Percentiles rank a stretch among this genome's conserved stretches.
These are phyloP conservation scores for Melopsittacus undulatus DNA, from an alignment of 2,797 vertebrate genomes.

Conservation along the genomic window DNA sequence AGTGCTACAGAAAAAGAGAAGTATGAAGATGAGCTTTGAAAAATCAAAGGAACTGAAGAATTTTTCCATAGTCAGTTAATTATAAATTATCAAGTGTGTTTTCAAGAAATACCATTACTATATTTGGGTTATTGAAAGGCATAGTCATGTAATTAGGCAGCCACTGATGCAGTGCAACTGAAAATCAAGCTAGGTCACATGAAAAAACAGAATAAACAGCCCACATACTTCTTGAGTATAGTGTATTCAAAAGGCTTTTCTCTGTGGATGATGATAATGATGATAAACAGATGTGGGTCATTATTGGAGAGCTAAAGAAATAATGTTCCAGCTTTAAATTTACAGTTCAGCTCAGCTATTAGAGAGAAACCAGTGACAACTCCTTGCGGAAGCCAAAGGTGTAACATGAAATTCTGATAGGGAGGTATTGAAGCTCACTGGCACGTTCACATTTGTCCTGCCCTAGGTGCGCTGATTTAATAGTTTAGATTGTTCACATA, in stretches of 20 bases:
- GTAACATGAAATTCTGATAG: fast-evolving
- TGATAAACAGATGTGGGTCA: not conserved
- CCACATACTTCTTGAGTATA: not conserved
- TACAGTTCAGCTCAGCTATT: not conserved
- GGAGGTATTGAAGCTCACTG: not conserved
- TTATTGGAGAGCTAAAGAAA: not conserved
- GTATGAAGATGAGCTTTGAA: not conserved
- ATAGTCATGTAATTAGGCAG: not conserved
- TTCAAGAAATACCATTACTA: not conserved
- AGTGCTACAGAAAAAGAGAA: not conserved
- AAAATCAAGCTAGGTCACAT: not conserved
- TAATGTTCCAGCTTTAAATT: not conserved
- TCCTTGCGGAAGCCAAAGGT: not conserved
- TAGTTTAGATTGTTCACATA: not conserved
- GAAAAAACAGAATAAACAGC: not conserved
- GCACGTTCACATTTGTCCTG: not conserved
- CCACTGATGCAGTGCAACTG: not conserved
- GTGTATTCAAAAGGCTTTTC: not conserved
- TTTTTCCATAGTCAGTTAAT: not conserved
- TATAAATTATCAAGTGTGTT: not conserved
- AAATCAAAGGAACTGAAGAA: not conserved
- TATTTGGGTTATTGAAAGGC: not conserved
- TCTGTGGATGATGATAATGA: not conserved
- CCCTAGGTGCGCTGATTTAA: not conserved
- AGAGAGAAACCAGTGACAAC: not conserved